Percentiles rank a stretch among this genome's conserved stretches.
phyloP scores from a whole-genome alignment of 2,888 invertebrate genomes.

The Drosophila mayaguana region DNA sequence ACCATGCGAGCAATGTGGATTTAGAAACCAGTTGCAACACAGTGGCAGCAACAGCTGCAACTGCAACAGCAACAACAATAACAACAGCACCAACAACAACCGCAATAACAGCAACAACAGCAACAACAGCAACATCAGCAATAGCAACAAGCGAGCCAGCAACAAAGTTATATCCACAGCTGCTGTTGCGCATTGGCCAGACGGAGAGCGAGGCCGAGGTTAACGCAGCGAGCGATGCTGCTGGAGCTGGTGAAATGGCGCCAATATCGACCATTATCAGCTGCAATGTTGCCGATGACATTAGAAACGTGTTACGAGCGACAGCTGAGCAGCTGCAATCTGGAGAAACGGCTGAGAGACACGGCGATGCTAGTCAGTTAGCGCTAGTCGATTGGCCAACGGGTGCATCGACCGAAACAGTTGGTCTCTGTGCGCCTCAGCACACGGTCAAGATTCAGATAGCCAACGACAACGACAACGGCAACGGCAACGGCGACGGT shows the following conservation, averaged over 20 bases:
- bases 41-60: conserved; percentile 1
- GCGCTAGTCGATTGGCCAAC: conserved; percentile 75
- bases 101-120: conserved; percentile 22
- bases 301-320: conserved; percentile 54
- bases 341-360: conserved; percentile 60
- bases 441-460: conserved; percentile 85
- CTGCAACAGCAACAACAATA: conserved; percentile 3
- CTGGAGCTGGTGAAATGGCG: conserved; percentile 22
- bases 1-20: conserved; percentile 59
- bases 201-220: conserved; percentile 48
- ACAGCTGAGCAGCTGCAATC: conserved; percentile 10
- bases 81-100: conserved; percentile 12
- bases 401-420: conserved; percentile 83
- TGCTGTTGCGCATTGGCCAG: conserved; percentile 71
- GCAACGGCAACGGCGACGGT: conserved; percentile 34
- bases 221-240: conserved; percentile 14
- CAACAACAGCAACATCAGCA: conserved; percentile 24
- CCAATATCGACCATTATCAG: conserved; percentile 59
- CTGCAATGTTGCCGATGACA: conserved; percentile 62
- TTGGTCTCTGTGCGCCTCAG: conserved; percentile 60
- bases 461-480: conserved; percentile 63
- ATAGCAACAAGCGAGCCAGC: conserved; percentile 17
- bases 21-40: conserved; percentile 71
- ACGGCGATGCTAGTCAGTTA: conserved; percentile 61
- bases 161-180: conserved; percentile 65